A percentile compares a stretch with the other conserved stretches of the same genome.
phyloP scores from a whole-genome alignment of 2,797 vertebrate species.

The Rhabdomys pumilio region DNA sequence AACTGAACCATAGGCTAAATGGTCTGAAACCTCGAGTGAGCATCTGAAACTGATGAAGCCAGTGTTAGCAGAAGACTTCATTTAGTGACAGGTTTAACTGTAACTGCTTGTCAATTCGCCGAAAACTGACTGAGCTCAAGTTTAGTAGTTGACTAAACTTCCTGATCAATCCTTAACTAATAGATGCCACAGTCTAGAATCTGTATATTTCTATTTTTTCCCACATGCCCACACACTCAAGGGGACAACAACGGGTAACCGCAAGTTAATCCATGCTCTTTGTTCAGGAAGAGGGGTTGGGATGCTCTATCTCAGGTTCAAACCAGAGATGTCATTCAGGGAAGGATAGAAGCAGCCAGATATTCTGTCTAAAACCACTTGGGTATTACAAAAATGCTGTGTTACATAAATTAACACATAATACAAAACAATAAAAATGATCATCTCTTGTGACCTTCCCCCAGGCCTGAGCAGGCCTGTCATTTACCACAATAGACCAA shows the following conservation, averaged over 20 bases:
- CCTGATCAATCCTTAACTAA: not conserved
- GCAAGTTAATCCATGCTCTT: not conserved
- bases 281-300: not conserved
- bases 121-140: constrained; percentile 25
- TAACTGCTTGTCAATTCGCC: constrained; percentile 35
- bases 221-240: not conserved
- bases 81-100: constrained; percentile 79
- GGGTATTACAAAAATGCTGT: not conserved
- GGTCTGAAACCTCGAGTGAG: constrained; percentile 17
- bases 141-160: constrained; percentile 32
- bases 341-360: not conserved
- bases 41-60: constrained; percentile 62
- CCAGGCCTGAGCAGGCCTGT: too few species aligned
- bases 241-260: not conserved
- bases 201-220: not conserved
- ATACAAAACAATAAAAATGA: constrained; percentile 27
- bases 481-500: too few species aligned
- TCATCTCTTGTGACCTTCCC: not conserved
- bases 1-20: constrained; percentile 10
- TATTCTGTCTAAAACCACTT: not conserved
- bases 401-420: not conserved
- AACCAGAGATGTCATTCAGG: not conserved
- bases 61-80: constrained; percentile 60
- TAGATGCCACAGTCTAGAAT: not conserved
- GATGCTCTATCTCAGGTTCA: not conserved